Percentiles rank a stretch among this genome's conserved stretches.
Conservation (phyloP, 2,797 vertebrate species). For the Cossypha dichroa region DNA sequence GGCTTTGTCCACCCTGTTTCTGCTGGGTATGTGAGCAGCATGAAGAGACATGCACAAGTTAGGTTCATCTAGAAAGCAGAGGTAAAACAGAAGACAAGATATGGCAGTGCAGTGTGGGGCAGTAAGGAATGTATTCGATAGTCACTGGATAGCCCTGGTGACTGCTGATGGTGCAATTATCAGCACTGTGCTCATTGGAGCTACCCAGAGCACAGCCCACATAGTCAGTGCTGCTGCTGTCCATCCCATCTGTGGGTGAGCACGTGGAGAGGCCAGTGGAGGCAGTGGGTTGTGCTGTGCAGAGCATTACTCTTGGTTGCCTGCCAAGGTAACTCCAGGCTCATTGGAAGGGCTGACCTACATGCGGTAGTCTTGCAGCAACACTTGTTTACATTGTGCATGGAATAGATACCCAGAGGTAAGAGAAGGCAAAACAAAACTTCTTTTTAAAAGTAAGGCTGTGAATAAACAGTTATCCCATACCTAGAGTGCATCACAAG, state of each 20-base stretch:
- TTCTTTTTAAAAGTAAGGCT: not conserved
- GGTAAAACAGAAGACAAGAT: not conserved
- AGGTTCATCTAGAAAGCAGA: not conserved
- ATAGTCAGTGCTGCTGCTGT: not conserved
- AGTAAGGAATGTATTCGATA: not conserved
- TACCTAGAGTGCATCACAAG: not conserved
- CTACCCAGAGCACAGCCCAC: not conserved
- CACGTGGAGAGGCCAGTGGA: not conserved
- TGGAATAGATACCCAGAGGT: not conserved
- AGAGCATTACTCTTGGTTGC: not conserved
- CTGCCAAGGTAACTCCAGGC: not conserved
- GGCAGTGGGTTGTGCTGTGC: not conserved
- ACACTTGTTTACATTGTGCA: not conserved
- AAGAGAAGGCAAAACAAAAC: not conserved
- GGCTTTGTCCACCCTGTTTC: not conserved
- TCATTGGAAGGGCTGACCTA: not conserved
- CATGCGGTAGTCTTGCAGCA: not conserved
- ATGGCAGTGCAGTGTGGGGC: not conserved
- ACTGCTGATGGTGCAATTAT: not conserved
- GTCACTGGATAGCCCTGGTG: rapidly evolving
- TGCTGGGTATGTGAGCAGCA: not conserved
- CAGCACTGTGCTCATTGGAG: not conserved
- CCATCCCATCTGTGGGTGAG: not conserved
- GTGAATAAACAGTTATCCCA: not conserved
- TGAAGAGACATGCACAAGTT: not conserved